Percentiles rank a stretch among this genome's conserved stretches.
phyloP scores from a whole-genome alignment of 2,797 vertebrate genomes.

The Muscicapa striata region DNA sequence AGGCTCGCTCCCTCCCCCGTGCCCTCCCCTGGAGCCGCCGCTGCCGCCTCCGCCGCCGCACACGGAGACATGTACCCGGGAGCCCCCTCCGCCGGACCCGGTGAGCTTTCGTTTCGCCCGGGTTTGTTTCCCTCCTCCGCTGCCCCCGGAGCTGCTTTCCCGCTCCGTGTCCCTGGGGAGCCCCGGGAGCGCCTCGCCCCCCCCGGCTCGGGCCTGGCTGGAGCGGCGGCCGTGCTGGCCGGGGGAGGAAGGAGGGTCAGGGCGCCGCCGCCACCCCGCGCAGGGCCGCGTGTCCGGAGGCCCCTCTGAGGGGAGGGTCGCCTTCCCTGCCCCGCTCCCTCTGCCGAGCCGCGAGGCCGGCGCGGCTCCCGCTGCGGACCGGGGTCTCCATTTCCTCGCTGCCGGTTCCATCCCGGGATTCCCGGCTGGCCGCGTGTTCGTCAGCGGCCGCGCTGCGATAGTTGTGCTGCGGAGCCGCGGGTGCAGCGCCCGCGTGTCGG shows the following conservation, averaged over 20 bases:
- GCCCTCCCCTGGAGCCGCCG: background rate
- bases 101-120: constrained; percentile 6
- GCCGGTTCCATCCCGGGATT: background rate
- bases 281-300: constrained; percentile 22
- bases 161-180: background rate
- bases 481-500: background rate
- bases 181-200: background rate
- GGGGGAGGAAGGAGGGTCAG: constrained; percentile 17
- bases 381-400: background rate
- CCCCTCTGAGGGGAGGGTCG: constrained; percentile 26
- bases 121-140: background rate
- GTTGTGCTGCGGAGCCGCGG: background rate
- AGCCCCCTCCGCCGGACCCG: constrained; percentile 51
- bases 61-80: constrained; percentile 63
- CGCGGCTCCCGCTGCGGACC: background rate
- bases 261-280: background rate
- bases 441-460: background rate
- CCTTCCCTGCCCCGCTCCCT: background rate
- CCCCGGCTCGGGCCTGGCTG: background rate
- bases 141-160: background rate
- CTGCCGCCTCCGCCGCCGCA: constrained; percentile 17
- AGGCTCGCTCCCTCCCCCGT: background rate
- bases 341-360: background rate
- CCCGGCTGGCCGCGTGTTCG: constrained; percentile 5
- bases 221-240: background rate